Evolutionary conservation across 2,888 invertebrate genomes (phyloP).

Genomic region (Erebia palarica): DNA sequence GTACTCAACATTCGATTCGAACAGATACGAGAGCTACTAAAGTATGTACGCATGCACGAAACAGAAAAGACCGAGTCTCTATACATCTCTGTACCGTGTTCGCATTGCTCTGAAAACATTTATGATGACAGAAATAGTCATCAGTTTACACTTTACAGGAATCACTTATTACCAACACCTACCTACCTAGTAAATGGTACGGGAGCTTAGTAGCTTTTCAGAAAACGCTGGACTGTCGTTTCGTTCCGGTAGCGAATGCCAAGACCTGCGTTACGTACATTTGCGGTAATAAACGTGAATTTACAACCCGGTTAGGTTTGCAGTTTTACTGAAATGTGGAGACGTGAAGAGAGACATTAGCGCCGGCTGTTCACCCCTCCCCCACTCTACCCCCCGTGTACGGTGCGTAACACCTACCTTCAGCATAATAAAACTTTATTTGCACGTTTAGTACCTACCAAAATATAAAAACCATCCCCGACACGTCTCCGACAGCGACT

Average conservation of each 20-base stretch:
- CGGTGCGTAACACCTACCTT: conserved; percentile 42
- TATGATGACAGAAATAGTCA: too few relatives aligned
- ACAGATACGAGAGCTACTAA: too few relatives aligned
- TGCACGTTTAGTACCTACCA: conserved; percentile 46
- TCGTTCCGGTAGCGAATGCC: conserved; percentile 71
- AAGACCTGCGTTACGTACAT: conserved; percentile 71
- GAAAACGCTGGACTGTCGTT: conserved; percentile 65
- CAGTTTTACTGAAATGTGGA: conserved; percentile 78
- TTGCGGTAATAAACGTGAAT: conserved; percentile 79
- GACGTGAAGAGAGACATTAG: conserved; percentile 70
- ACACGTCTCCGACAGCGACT: conserved; percentile 41
- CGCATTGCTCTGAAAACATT: too few relatives aligned
- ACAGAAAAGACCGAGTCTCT: too few relatives aligned
- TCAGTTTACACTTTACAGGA: too few relatives aligned
- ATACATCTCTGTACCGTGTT: too few relatives aligned
- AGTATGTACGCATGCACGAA: too few relatives aligned
- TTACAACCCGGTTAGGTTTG: conserved; percentile 77
- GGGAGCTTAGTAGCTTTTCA: conserved; percentile 41
- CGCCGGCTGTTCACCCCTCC: conserved; percentile 53
- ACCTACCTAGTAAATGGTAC: background rate
- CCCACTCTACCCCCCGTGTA: conserved; percentile 18
- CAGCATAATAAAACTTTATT: conserved; percentile 44
- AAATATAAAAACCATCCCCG: conserved; percentile 45
- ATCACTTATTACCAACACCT: too few relatives aligned
- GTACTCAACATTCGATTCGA: too few relatives aligned